Percentiles rank a stretch among this genome's conserved stretches.
Evolutionary conservation across 2,888 invertebrate genomes (phyloP).

Genomic region (Plagiodera versicolora): DNA sequence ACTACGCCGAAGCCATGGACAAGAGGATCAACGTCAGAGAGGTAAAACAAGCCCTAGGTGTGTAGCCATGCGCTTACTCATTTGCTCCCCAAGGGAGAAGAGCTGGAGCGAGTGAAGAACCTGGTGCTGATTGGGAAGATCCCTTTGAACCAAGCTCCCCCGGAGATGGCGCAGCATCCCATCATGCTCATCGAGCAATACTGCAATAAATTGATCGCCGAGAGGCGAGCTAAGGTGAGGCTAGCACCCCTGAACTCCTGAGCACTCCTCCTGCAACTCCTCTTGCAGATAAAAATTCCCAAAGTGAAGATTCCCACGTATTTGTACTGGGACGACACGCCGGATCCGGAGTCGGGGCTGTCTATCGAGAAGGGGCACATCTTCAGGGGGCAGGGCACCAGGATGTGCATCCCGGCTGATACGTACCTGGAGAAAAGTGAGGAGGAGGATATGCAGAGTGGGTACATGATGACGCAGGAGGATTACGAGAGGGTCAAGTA

Average conservation of each 20-base stretch:
- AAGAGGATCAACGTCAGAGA: conserved; percentile 65
- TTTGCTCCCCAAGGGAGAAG: conserved; percentile 52
- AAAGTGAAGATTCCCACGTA: conserved; percentile 51
- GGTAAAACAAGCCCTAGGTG: conserved; percentile 56
- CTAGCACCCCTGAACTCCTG: no score
- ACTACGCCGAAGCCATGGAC: conserved; percentile 66
- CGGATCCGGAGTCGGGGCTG: conserved; percentile 51
- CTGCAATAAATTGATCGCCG: conserved; percentile 56
- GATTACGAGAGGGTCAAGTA: conserved; percentile 64
- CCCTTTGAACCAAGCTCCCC: conserved; percentile 67
- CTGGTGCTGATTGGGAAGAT: conserved; percentile 69
- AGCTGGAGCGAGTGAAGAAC: conserved; percentile 69
- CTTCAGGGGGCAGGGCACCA: conserved; percentile 49
- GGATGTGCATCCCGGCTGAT: conserved; percentile 52
- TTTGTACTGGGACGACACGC: conserved; percentile 52
- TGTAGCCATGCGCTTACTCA: no score
- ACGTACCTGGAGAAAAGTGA: conserved; percentile 28
- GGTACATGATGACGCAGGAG: conserved; percentile 62
- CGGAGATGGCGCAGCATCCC: conserved; percentile 67
- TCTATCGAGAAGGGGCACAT: conserved; percentile 56
- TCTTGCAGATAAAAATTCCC: conserved; percentile 50
- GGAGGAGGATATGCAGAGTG: conserved; percentile 56
- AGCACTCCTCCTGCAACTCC: no score
- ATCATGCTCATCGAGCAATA: conserved; percentile 66
- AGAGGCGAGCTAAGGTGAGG: conserved; percentile 57